Conservation (phyloP, 2,888 invertebrate genomes). For the Halictus ligatus region DNA sequence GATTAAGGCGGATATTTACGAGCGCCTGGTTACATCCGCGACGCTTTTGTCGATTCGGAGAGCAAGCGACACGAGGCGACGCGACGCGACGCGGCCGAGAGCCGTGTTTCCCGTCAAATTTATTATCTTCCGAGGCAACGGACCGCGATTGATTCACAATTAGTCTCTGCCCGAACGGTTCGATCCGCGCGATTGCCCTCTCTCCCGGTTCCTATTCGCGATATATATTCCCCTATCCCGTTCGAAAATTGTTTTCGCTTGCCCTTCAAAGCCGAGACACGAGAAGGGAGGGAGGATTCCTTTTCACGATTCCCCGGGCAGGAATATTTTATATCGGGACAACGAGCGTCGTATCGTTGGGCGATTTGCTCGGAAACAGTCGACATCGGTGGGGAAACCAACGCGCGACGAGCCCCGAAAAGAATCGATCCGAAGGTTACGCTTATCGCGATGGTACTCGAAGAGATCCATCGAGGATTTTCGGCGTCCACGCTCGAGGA, state of each 20-base stretch:
- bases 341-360: not conserved
- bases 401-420: not conserved
- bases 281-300: not conserved
- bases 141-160: conserved; percentile 26
- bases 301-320: not conserved
- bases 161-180: conserved; percentile 1
- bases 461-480: not conserved
- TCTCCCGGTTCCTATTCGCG: not conserved
- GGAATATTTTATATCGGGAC: not conserved
- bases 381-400: not conserved
- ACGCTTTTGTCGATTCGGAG: not conserved
- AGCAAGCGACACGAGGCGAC: not conserved
- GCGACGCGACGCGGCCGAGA: not conserved
- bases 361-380: not conserved
- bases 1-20: conserved; percentile 26
- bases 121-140: not conserved
- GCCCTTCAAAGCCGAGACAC: not conserved
- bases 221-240: not conserved
- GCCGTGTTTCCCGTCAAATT: not conserved
- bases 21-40: not conserved
- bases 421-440: not conserved
- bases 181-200: conserved; percentile 4
- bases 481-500: not conserved
- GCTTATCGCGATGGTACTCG: not conserved
- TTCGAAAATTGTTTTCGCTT: not conserved